Percentiles rank a stretch among this genome's conserved stretches.
phyloP scores from a whole-genome alignment of 2,888 invertebrate genomes.

The Acanthosoma haemorrhoidale region DNA sequence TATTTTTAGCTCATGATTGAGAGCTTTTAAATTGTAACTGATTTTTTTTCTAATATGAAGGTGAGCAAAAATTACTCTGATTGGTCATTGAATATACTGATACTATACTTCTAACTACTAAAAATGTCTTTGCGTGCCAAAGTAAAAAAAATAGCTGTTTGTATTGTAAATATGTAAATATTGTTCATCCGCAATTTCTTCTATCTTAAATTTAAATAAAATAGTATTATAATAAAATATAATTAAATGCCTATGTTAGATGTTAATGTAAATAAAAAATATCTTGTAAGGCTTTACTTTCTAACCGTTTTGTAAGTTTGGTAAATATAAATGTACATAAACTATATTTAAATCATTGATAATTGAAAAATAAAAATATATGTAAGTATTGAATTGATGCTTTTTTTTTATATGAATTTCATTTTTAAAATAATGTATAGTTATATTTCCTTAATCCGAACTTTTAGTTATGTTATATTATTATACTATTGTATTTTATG shows the following conservation, averaged over 20 bases:
- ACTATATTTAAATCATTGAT: not conserved
- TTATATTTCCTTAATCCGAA: no score
- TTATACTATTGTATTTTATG: no score
- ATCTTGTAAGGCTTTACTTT: conserved; percentile 1
- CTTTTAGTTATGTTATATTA: no score
- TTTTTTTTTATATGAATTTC: no score
- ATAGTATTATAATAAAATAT: not conserved
- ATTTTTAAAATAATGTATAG: no score
- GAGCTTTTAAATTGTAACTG: no score
- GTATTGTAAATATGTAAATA: conserved; percentile 9
- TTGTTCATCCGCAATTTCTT: not conserved
- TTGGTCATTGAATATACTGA: no score
- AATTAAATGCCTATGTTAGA: not conserved
- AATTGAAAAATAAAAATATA: not conserved
- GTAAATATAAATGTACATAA: not conserved
- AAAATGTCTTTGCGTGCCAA: no score
- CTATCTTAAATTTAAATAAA: not conserved
- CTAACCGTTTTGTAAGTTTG: not conserved
- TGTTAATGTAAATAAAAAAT: not conserved
- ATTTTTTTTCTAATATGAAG: no score
- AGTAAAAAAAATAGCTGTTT: no score
- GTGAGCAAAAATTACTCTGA: no score
- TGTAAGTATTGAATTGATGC: not conserved
- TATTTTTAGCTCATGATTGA: conserved; percentile 6
- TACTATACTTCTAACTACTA: no score